A percentile compares a stretch with the other conserved stretches of the same genome.
Conservation (phyloP, 2,113 vertebrate species). For the Motacilla tschutschensis region DNA sequence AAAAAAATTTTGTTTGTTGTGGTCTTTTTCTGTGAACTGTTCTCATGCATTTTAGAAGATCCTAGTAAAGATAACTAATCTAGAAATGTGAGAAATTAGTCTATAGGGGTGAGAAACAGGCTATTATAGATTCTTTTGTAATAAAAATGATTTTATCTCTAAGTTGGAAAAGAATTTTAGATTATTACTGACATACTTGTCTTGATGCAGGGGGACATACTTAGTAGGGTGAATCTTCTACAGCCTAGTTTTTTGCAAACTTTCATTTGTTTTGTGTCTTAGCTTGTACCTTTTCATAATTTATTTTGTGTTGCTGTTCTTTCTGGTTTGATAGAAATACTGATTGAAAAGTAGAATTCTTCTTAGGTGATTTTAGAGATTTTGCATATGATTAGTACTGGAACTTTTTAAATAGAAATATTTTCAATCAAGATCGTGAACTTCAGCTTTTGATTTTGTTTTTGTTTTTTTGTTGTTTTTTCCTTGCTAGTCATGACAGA, state of each 20-base stretch:
- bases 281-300: background rate
- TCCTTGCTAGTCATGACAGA: constrained; percentile 89
- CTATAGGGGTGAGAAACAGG: background rate
- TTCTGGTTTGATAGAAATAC: background rate
- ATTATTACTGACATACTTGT: background rate
- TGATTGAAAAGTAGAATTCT: background rate
- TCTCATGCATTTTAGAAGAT: background rate
- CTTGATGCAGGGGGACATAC: background rate
- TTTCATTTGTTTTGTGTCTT: background rate
- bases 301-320: background rate
- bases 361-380: background rate
- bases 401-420: background rate
- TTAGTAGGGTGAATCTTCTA: background rate
- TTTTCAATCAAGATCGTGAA: background rate
- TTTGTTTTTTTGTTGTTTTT: background rate
- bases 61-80: background rate
- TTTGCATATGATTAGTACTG: background rate
- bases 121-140: background rate
- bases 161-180: background rate
- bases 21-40: background rate
- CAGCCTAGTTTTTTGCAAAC: background rate
- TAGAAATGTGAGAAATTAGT: background rate
- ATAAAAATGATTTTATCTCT: background rate
- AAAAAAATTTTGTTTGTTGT: background rate
- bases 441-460: background rate